Percentiles rank a stretch among this genome's conserved stretches.
Conservation (phyloP, 2,888 invertebrate genomes). For the Drosophila ochracea region DNA sequence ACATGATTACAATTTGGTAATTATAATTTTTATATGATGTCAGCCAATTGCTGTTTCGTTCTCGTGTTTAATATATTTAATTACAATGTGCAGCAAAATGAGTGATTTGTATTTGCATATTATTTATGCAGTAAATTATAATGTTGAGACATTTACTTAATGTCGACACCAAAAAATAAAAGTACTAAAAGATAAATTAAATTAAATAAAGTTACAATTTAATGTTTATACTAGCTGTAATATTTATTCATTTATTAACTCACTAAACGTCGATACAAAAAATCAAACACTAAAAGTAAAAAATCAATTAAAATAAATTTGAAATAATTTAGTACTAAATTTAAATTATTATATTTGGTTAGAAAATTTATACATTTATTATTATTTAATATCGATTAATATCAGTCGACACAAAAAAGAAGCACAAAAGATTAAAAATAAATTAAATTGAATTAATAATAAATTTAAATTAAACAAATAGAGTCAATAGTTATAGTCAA, state of each 20-base stretch:
- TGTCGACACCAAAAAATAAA: neutral
- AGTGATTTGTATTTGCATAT: constrained; percentile 6
- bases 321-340: neutral
- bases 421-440: neutral
- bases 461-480: neutral
- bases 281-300: neutral
- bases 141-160: neutral
- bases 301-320: neutral
- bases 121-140: neutral
- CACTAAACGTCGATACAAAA: neutral
- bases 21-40: constrained; percentile 30
- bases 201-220: neutral
- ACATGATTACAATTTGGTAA: constrained; percentile 40
- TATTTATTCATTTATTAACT: neutral
- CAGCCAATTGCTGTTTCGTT: constrained; percentile 22
- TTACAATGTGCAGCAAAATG: constrained; percentile 6
- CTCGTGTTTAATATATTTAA: constrained; percentile 15
- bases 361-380: too few relatives aligned
- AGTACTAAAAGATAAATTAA: neutral
- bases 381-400: too few relatives aligned
- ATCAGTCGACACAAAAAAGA: neutral
- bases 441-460: neutral
- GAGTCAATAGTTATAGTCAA: neutral
- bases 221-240: neutral
- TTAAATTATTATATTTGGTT: neutral